Percentiles rank a stretch among this genome's conserved stretches.
Conservation (phyloP, 1,140 invertebrate species). For the Monochamus saltuarius region DNA sequence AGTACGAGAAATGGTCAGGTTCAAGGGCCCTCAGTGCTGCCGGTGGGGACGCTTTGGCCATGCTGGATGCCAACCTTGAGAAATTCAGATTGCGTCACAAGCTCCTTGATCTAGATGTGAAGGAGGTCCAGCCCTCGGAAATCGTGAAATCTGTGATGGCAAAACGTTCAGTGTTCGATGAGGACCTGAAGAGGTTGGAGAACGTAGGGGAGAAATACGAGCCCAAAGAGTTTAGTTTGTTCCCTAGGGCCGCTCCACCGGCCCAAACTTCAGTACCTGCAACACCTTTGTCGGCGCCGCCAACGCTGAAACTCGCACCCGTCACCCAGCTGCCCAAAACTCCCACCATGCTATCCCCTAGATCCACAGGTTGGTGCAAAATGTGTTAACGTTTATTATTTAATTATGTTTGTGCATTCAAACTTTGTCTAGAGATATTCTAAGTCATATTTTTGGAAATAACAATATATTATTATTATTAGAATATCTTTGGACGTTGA, state of each 20-base stretch:
- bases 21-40: constrained; percentile 59
- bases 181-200: constrained; percentile 90
- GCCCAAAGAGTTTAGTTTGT: constrained; percentile 63
- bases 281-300: constrained; percentile 23
- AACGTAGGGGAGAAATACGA: constrained; percentile 86
- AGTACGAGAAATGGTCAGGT: constrained; percentile 87
- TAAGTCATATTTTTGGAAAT: no score
- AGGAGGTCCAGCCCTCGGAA: constrained; percentile 84
- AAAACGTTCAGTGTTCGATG: constrained; percentile 92
- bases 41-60: constrained; percentile 59
- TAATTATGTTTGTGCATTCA: no score
- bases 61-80: constrained; percentile 59
- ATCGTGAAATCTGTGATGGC: constrained; percentile 90
- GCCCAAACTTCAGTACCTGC: constrained; percentile 28
- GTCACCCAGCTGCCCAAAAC: constrained; percentile 37
- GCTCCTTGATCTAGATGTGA: constrained; percentile 59
- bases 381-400: no score
- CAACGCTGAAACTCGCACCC: constrained; percentile 34
- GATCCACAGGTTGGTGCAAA: constrained; percentile 42
- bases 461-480: no score
- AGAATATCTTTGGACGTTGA: no score
- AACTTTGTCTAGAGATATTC: no score
- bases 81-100: constrained; percentile 61
- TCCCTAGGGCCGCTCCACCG: constrained; percentile 27
- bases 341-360: constrained; percentile 43